These are phyloP conservation scores for Ichneumon xanthorius DNA, from an alignment of 2,888 invertebrate species.

Conservation along the genomic window DNA sequence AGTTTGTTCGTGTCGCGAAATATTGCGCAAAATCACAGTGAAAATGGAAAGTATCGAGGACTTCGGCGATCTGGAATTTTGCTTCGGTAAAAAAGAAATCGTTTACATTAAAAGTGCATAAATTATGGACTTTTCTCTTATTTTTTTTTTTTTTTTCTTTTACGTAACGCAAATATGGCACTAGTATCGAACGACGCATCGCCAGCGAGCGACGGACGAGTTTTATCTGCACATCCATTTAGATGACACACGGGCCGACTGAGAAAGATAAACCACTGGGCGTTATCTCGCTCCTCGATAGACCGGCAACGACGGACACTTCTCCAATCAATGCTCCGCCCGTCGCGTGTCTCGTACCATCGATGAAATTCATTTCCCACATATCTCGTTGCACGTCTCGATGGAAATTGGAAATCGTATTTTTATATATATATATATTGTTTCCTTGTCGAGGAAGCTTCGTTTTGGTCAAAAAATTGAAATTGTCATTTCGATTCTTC, in stretches of 20 bases:
- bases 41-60: conserved; percentile 54
- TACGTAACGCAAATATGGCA: not conserved
- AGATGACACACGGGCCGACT: conserved; percentile 16
- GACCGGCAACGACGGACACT: conserved; percentile 43
- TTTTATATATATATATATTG: not conserved
- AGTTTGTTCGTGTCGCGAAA: not conserved
- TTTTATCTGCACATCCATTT: conserved; percentile 56
- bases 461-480: too few relatives aligned
- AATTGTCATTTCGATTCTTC: too few relatives aligned
- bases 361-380: conserved; percentile 62
- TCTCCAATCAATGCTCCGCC: conserved; percentile 57
- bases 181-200: conserved; percentile 43
- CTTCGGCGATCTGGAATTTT: conserved; percentile 55
- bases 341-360: not conserved
- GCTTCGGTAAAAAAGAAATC: conserved; percentile 55
- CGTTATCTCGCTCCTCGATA: conserved; percentile 46
- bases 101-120: not conserved
- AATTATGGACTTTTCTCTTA: not conserved
- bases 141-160: not conserved
- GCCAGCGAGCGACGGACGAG: not conserved
- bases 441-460: too few relatives aligned
- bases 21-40: not conserved
- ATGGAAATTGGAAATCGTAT: conserved; percentile 35
- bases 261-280: conserved; percentile 39
- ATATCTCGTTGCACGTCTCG: conserved; percentile 32